Conservation (phyloP, 2,113 vertebrate genomes). For the Lophochroa leadbeateri region DNA sequence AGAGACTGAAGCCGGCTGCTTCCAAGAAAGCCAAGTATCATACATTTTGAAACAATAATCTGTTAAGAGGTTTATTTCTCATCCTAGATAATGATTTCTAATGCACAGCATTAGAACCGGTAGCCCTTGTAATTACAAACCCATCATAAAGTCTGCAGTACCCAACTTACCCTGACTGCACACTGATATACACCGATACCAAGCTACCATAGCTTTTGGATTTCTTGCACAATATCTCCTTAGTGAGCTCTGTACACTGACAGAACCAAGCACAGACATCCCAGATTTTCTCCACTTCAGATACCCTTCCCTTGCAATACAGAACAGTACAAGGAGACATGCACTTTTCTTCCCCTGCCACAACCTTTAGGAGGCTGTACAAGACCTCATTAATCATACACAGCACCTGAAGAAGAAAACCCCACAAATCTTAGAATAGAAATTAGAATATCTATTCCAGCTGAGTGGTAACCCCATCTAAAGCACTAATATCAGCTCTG, state of each 20-base stretch:
- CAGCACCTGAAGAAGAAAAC: neutral
- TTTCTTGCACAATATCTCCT: fast-evolving
- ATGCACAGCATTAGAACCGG: neutral
- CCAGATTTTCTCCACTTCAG: fast-evolving
- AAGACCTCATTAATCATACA: neutral
- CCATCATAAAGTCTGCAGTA: neutral
- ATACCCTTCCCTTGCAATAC: no score
- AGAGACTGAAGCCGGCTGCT: neutral
- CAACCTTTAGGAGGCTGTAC: neutral
- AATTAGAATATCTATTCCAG: neutral
- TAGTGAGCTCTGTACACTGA: fast-evolving
- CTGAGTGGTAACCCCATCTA: neutral
- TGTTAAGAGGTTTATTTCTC: slow-evolving; percentile 1
- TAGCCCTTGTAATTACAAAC: neutral
- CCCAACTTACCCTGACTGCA: neutral
- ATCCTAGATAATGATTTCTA: slow-evolving; percentile 8
- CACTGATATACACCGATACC: fast-evolving
- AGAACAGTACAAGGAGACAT: fast-evolving
- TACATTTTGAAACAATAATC: neutral
- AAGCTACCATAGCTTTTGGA: neutral
- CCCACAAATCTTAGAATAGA: neutral
- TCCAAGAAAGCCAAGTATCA: neutral
- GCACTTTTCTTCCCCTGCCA: no score
- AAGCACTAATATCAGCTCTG: neutral
- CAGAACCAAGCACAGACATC: fast-evolving